Conservation (phyloP, 2,113 vertebrate genomes). For the Ibidorhyncha struthersii region DNA sequence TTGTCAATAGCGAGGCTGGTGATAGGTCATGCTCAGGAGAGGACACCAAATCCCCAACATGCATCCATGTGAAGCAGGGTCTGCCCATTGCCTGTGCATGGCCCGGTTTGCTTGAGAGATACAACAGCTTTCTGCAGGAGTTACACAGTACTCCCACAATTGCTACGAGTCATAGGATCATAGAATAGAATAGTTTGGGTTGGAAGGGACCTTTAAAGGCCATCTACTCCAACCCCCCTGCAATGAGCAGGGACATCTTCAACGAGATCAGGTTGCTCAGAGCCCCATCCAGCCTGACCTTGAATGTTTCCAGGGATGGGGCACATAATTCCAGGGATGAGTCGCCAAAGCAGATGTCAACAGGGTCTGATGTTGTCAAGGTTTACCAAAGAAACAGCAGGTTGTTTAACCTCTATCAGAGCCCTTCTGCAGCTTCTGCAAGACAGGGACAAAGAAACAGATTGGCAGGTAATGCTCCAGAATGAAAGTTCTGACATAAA, state of each 20-base stretch:
- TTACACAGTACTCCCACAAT: background rate
- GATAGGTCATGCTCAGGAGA: background rate
- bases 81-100: background rate
- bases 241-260: background rate
- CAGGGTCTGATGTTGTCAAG: background rate
- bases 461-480: background rate
- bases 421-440: background rate
- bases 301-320: background rate
- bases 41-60: background rate
- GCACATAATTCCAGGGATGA: background rate
- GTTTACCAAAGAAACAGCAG: background rate
- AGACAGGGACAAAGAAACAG: background rate
- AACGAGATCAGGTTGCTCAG: background rate
- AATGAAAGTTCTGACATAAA: background rate
- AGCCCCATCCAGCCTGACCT: background rate
- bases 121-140: background rate
- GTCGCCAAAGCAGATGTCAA: background rate
- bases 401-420: background rate
- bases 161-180: background rate
- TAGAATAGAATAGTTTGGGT: background rate
- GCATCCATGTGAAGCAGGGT: background rate
- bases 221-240: background rate
- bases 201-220: background rate
- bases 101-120: background rate
- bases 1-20: background rate